phyloP scores from a whole-genome alignment of 2,888 invertebrate genomes.

The Limnephilus marmoratus region DNA sequence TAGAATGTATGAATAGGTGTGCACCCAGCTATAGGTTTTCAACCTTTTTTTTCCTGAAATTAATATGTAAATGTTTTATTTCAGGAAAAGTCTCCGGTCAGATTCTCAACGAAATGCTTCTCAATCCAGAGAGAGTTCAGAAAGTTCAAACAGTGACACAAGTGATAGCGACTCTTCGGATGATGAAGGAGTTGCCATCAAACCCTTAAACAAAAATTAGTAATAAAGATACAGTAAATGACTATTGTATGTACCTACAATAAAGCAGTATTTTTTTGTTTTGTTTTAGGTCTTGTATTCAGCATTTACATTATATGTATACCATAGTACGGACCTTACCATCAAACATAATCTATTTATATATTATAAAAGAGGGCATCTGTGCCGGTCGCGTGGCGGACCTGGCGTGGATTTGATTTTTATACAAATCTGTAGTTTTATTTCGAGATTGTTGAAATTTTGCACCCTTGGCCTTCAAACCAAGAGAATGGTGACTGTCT shows the following conservation, averaged over 20 bases:
- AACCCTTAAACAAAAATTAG: background rate
- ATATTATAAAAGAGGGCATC: no score
- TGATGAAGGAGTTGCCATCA: constrained; percentile 28
- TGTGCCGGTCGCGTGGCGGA: no score
- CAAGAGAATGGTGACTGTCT: no score
- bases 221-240: background rate
- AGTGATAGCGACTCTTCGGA: constrained; percentile 54
- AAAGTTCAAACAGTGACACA: constrained; percentile 32
- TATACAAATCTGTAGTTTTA: no score
- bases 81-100: background rate
- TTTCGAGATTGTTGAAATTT: no score
- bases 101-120: background rate
- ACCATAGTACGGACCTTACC: background rate
- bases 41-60: background rate
- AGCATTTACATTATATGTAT: background rate
- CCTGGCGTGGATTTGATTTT: no score
- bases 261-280: background rate
- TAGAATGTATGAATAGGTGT: no score
- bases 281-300: background rate
- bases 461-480: no score
- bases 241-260: background rate
- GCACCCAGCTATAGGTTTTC: background rate
- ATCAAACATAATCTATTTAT: background rate
- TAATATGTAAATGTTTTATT: background rate
- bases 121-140: constrained; percentile 19